Percentiles rank a stretch among this genome's conserved stretches.
Conservation (phyloP, 2,888 invertebrate species). For the Ornithoptera alexandrae region DNA sequence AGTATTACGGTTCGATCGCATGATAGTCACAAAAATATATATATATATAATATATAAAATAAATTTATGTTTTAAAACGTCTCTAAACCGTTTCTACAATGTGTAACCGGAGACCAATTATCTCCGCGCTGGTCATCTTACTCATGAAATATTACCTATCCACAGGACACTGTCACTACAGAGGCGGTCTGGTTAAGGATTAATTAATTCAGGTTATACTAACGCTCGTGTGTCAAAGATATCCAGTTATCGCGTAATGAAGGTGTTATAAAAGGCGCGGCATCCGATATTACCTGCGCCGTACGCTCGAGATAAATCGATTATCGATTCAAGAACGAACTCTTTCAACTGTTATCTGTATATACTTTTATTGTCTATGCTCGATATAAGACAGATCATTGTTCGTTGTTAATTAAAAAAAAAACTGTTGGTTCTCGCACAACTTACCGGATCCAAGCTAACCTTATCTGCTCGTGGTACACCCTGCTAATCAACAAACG, state of each 20-base stretch:
- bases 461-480: no score
- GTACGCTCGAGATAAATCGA: slow-evolving; percentile 1
- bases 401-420: no score
- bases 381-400: no score
- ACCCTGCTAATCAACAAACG: no score
- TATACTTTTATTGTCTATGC: no score
- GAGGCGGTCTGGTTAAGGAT: slow-evolving; percentile 41
- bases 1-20: no score
- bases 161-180: slow-evolving; percentile 47
- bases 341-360: no score
- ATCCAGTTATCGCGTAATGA: slow-evolving; percentile 49
- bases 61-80: slow-evolving; percentile 30
- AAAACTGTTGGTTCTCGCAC: no score
- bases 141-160: slow-evolving; percentile 57
- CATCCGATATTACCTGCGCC: slow-evolving; percentile 35
- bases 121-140: slow-evolving; percentile 60
- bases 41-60: not conserved
- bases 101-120: slow-evolving; percentile 64
- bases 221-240: slow-evolving; percentile 63
- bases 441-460: no score
- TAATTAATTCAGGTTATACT: slow-evolving; percentile 66
- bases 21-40: no score
- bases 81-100: slow-evolving; percentile 40
- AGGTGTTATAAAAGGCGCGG: slow-evolving; percentile 53
- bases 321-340: no score